Conservation (phyloP, 2,113 vertebrate species). For the Eulacestoma nigropectus region DNA sequence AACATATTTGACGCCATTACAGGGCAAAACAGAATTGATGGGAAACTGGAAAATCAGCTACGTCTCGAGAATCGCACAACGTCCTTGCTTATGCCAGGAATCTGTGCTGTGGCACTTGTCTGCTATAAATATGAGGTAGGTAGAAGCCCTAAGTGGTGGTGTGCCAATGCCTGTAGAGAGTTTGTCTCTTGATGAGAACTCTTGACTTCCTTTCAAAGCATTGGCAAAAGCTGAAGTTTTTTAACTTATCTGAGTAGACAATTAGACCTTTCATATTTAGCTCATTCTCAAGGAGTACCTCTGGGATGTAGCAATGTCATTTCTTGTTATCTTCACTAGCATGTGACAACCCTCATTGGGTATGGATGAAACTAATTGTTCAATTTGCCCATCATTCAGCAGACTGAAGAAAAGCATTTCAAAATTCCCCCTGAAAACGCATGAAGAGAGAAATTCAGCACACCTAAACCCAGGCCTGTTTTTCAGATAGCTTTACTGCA, state of each 20-base stretch:
- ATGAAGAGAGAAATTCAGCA: not conserved
- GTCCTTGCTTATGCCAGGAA: not conserved
- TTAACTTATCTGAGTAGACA: not conserved
- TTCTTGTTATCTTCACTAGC: not conserved
- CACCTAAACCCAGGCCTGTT: not conserved
- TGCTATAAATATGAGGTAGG: too few relatives aligned
- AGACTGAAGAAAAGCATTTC: not conserved
- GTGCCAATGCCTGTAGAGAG: not conserved
- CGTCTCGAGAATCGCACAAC: fast-evolving
- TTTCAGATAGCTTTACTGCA: not conserved
- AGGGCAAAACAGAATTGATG: not conserved
- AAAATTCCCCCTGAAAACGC: not conserved
- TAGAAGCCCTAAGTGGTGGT: not conserved
- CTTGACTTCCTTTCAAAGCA: not conserved
- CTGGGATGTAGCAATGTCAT: not conserved
- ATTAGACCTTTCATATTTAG: not conserved
- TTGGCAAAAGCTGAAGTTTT: not conserved
- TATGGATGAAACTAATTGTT: not conserved
- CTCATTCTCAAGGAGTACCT: not conserved
- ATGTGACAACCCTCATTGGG: not conserved
- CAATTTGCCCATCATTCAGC: not conserved
- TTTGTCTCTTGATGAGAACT: not conserved
- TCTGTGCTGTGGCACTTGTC: not conserved
- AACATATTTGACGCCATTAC: not conserved
- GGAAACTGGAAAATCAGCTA: not conserved